Percentiles rank a stretch among this genome's conserved stretches.
Conservation (phyloP, 2,797 vertebrate genomes). For the Trachops cirrhosus region DNA sequence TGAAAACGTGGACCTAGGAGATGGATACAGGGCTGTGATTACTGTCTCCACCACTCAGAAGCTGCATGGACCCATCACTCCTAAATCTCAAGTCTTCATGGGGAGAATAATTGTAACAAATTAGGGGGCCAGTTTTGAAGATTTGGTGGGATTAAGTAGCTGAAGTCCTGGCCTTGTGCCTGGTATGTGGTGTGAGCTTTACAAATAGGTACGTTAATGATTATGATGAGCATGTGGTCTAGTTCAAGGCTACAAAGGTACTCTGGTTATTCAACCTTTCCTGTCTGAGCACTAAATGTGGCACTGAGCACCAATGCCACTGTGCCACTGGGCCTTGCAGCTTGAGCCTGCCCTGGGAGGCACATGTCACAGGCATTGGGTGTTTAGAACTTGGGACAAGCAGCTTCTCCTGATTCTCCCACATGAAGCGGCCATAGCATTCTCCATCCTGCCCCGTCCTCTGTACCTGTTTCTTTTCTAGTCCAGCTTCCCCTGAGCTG, state of each 20-base stretch:
- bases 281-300: accelerated
- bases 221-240: neutral
- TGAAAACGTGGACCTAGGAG: neutral
- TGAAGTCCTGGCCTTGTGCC: accelerated
- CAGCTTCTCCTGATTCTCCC: accelerated
- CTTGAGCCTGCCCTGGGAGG: neutral
- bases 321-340: neutral
- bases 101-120: neutral
- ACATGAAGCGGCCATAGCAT: accelerated
- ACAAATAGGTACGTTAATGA: accelerated
- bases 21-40: neutral
- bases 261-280: neutral
- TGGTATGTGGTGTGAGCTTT: neutral
- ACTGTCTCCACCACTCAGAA: accelerated
- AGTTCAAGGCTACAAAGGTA: neutral
- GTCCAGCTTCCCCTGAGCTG: neutral
- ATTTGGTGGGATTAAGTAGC: neutral
- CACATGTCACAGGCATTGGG: neutral
- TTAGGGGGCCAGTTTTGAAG: neutral
- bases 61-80: neutral
- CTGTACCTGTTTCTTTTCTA: neutral
- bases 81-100: neutral
- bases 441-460: neutral
- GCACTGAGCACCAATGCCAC: neutral
- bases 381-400: neutral